A percentile compares a stretch with the other conserved stretches of the same genome.
phyloP scores from a whole-genome alignment of 2,888 invertebrate species.

The Stegana nigrithorax region DNA sequence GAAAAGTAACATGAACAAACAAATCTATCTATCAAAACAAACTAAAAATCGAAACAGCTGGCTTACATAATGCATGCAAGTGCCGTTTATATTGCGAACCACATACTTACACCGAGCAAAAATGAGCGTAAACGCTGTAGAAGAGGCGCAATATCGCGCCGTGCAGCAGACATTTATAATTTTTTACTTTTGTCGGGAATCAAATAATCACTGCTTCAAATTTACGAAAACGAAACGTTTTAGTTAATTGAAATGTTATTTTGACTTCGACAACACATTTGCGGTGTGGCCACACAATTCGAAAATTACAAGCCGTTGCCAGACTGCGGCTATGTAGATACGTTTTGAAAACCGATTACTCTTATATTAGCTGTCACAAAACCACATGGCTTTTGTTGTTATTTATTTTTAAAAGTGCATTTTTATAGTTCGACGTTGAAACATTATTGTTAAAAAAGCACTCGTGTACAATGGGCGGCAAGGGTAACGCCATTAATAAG shows the following conservation, averaged over 20 bases:
- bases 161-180: slow-evolving; percentile 65
- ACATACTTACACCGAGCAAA: slow-evolving; percentile 74
- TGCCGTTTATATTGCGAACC: slow-evolving; percentile 15
- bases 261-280: neutral
- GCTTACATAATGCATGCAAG: slow-evolving; percentile 51
- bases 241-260: no score
- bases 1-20: no score
- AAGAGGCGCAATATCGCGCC: slow-evolving; percentile 76
- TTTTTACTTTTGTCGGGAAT: neutral
- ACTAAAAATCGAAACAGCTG: no score
- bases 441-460: neutral
- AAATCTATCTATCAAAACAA: no score
- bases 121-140: slow-evolving; percentile 75
- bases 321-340: neutral
- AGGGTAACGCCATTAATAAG: slow-evolving; percentile 60
- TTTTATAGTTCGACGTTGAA: slow-evolving; percentile 2
- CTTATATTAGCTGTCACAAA: no score
- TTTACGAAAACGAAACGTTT: slow-evolving; percentile 4
- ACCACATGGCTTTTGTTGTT: neutral
- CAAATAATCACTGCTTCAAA: neutral
- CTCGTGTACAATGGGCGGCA: slow-evolving; percentile 53
- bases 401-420: neutral
- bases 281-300: neutral
- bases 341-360: no score
- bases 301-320: neutral